phyloP scores from a whole-genome alignment of 1,140 invertebrate genomes.

The Radopholus similis region DNA sequence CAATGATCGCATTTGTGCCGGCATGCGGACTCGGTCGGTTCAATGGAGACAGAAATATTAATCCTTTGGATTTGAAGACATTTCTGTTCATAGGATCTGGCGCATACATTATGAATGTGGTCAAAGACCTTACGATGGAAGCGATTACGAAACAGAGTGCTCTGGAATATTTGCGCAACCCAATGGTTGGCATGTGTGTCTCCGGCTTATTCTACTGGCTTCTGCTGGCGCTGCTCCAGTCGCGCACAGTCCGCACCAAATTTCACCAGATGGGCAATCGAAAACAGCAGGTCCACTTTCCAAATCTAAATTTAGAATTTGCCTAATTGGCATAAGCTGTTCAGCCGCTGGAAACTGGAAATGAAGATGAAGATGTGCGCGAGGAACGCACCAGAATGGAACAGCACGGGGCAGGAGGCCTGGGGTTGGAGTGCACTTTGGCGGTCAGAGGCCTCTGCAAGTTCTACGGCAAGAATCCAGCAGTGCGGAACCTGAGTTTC shows the following conservation, averaged over 20 bases:
- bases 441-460: constrained; percentile 38
- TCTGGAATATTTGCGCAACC: no score
- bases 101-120: no score
- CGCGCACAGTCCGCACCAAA: neutral
- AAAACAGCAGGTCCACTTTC: neutral
- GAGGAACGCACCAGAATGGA: constrained; percentile 26
- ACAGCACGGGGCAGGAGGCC: neutral
- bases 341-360: neutral
- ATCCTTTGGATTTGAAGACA: neutral
- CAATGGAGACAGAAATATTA: neutral
- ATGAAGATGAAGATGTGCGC: constrained; percentile 43
- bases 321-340: neutral
- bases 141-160: no score
- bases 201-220: neutral
- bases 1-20: neutral
- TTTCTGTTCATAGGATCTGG: no score
- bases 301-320: neutral
- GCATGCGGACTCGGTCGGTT: neutral
- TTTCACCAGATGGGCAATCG: neutral
- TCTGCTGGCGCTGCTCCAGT: neutral
- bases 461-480: constrained; percentile 37
- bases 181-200: neutral
- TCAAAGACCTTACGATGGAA: no score
- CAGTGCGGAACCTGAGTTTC: constrained; percentile 38
- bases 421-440: constrained; percentile 24